Conservation (phyloP, 92 coral and sea anemone species). For the Bergia puertoricense region DNA sequence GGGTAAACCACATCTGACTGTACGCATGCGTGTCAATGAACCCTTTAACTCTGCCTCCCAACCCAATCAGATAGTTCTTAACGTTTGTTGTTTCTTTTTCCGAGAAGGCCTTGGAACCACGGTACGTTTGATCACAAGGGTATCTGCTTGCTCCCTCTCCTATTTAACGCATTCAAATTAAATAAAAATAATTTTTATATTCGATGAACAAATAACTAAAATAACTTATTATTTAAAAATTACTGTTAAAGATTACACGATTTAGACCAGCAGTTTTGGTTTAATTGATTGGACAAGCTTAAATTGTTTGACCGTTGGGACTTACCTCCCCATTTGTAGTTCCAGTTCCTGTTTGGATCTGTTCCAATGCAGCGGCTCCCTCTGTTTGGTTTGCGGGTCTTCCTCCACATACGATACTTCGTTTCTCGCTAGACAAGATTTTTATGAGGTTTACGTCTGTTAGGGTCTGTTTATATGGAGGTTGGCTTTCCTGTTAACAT, state of each 20-base stretch:
- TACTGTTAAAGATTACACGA: too few relatives aligned
- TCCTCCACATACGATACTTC: constrained; percentile 75
- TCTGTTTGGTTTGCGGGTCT: constrained; percentile 70
- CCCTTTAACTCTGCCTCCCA: constrained; percentile 63
- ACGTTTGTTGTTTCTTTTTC: constrained; percentile 70
- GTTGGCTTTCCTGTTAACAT: too few relatives aligned
- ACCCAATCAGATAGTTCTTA: constrained; percentile 44
- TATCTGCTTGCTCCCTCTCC: constrained; percentile 59
- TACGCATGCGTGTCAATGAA: constrained; percentile 91
- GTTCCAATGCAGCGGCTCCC: constrained; percentile 66
- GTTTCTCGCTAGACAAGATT: not conserved
- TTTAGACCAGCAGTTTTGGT: not conserved
- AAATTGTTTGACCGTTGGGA: not conserved
- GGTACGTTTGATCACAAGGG: constrained; percentile 65
- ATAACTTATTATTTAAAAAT: too few relatives aligned
- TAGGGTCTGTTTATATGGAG: too few relatives aligned
- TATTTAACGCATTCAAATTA: not conserved
- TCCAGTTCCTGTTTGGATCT: constrained; percentile 88
- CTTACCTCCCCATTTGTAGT: constrained; percentile 81
- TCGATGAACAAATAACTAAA: too few relatives aligned
- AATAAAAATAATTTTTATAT: too few relatives aligned
- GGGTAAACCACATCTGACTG: constrained; percentile 94
- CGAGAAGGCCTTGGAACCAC: constrained; percentile 64
- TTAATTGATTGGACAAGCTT: not conserved
- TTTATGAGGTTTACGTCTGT: too few relatives aligned